Evolutionary conservation across 1,140 invertebrate species (phyloP).

Genomic region (Homalodisca vitripennis): DNA sequence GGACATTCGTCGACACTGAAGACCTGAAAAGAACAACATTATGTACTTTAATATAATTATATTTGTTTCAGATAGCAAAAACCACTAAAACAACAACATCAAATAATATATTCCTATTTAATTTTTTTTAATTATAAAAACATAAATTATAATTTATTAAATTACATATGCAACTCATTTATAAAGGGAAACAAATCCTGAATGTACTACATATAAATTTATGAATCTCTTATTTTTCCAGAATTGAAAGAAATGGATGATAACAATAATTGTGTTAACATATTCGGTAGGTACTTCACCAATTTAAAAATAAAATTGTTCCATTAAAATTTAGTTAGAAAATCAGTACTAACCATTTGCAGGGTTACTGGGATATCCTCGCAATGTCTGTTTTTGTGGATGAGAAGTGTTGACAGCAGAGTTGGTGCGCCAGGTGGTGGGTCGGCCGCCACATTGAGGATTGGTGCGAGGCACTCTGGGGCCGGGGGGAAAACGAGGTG

Average conservation of each 20-base stretch:
- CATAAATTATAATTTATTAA: not conserved
- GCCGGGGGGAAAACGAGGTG: slow-evolving; percentile 39
- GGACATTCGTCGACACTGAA: slow-evolving; percentile 55
- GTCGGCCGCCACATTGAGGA: slow-evolving; percentile 40
- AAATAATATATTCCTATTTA: not conserved
- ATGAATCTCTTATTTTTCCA: no score
- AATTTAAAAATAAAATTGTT: no score
- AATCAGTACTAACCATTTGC: not conserved
- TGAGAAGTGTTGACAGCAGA: not conserved
- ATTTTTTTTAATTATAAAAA: not conserved
- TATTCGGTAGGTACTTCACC: no score
- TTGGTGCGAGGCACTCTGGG: slow-evolving; percentile 42
- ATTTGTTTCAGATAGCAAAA: not conserved
- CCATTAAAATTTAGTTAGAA: no score
- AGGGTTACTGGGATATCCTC: slow-evolving; percentile 7
- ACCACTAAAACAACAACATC: not conserved
- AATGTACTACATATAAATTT: no score
- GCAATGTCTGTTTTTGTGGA: not conserved
- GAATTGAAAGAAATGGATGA: no score
- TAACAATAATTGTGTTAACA: no score
- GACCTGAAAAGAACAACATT: not conserved
- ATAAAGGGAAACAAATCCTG: no score
- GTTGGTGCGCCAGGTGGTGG: slow-evolving; percentile 29
- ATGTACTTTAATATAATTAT: not conserved
- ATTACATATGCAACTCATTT: no score